Evolutionary conservation across 35 echinoderm and acorn worm genomes (phyloP).

Genomic region (Chiridota heheva): DNA sequence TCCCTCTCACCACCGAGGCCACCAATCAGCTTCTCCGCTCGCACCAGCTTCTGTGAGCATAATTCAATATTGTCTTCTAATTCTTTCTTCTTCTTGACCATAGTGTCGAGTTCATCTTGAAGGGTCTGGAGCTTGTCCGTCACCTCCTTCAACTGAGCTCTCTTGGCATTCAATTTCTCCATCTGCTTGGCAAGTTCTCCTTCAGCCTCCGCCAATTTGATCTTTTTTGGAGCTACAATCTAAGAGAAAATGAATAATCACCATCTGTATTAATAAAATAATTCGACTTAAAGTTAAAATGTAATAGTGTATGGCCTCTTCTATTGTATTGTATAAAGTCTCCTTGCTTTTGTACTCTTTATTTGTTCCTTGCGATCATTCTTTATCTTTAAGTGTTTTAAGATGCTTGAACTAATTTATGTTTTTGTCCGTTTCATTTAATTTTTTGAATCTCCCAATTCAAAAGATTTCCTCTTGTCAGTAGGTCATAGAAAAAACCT

Average conservation of each 20-base stretch:
- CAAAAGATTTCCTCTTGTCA: too few relatives aligned
- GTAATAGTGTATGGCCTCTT: too few relatives aligned
- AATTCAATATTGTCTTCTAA: slow-evolving; percentile 95
- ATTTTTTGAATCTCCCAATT: too few relatives aligned
- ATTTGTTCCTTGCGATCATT: too few relatives aligned
- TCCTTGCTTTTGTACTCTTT: too few relatives aligned
- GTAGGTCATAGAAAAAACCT: too few relatives aligned
- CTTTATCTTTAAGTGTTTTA: too few relatives aligned
- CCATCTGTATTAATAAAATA: too few relatives aligned
- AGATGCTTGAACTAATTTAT: too few relatives aligned
- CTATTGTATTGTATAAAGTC: too few relatives aligned
- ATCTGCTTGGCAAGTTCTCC: slow-evolving; percentile 87
- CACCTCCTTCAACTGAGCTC: slow-evolving; percentile 91
- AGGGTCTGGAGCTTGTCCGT: slow-evolving; percentile 87
- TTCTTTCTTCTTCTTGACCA: slow-evolving; percentile 95
- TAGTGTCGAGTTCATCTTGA: slow-evolving; percentile 87
- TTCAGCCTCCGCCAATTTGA: slow-evolving; percentile 84
- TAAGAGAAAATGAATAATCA: slow-evolving; percentile 2
- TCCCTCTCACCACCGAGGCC: slow-evolving; percentile 96
- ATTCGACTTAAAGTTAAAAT: too few relatives aligned
- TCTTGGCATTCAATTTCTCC: slow-evolving; percentile 89
- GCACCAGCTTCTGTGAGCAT: slow-evolving; percentile 89
- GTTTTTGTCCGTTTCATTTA: too few relatives aligned
- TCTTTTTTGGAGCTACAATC: slow-evolving; percentile 94
- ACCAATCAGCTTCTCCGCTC: slow-evolving; percentile 95